Base-by-base conservation (phyloP, 2,888 invertebrate genomes). In the Anorthoa munda region DNA sequence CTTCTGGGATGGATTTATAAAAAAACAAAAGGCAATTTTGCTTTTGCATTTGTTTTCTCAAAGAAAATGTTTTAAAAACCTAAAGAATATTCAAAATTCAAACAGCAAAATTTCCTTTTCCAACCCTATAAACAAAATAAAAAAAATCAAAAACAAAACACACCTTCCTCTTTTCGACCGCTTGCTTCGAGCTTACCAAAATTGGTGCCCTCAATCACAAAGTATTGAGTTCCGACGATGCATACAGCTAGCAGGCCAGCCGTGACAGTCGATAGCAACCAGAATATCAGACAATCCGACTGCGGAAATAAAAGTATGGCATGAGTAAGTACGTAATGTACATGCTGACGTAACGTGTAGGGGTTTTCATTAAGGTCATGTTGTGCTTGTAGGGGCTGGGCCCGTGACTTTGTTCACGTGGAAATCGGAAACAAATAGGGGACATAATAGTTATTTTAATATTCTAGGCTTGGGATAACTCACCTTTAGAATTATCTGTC, bases 181-280 rank as follows among this genome's bases (percentile, higher is more conserved):
- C 90, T 90, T 72, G 88, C 85, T 77, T 93, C 92, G 86, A 91
- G 91, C 91, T 97, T 97, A 89, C 97, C 97, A 85, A 97, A 94
- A 94, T 97, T 97, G 88, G 94, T 96, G 70, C 97, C 97, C 91
- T 98, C 97, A 78, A 97, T 95, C 69, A 97, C 96, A 92, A 98
- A 97, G 92, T 97, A 97, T 85, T 97, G 97, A 92, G 97, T 97
- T 76, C 98, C 97, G 83, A 97, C 94, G 85, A 97, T 94, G 92
- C 97, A 97, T 70, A 97, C 97, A 1, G 97, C 96, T 39, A 97
- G 93, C 70, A 98, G 92, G 2, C 97, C 97, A 4, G 97, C 95
- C 4, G 97, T 97, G 66, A 97, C 97, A 21, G 97, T 94, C n/a
- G 97, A 97, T 74, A 98, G 95, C 69, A 97, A 95, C 90, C 97